Evolutionary conservation across 2,797 vertebrate genomes (phyloP).

Genomic region (Acrossocheilus wenchowensis): DNA sequence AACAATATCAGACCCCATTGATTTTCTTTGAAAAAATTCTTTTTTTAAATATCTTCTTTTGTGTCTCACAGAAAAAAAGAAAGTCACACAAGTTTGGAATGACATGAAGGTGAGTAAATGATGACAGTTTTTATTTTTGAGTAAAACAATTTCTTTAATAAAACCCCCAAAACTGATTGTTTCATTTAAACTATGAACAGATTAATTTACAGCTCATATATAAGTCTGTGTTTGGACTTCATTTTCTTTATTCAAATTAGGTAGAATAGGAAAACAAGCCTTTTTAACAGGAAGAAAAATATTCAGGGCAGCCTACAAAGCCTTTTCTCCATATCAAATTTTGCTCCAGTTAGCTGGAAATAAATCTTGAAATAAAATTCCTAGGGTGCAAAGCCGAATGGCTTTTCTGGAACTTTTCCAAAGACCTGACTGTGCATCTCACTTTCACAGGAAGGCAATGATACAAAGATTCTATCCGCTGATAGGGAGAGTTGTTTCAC

Average conservation of each 20-base stretch:
- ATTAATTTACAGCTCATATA: not conserved
- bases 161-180: not conserved
- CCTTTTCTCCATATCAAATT: conserved; percentile 51
- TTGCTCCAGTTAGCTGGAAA: conserved; percentile 55
- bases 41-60: not conserved
- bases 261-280: conserved; percentile 27
- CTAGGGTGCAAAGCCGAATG: conserved; percentile 51
- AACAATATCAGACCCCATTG: not conserved
- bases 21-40: not conserved
- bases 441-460: conserved; percentile 37
- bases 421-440: conserved; percentile 45
- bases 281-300: conserved; percentile 30
- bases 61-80: not conserved
- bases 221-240: not conserved
- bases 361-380: conserved; percentile 59
- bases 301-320: conserved; percentile 34
- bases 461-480: not conserved
- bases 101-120: not conserved
- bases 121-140: not conserved
- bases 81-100: not conserved
- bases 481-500: conserved; percentile 32
- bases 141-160: not conserved
- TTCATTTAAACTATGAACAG: not conserved
- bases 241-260: conserved; percentile 36
- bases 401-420: conserved; percentile 59